These are phyloP conservation scores for Platanista minor DNA, from an alignment of 2,113 vertebrate genomes.

Conservation along the genomic window DNA sequence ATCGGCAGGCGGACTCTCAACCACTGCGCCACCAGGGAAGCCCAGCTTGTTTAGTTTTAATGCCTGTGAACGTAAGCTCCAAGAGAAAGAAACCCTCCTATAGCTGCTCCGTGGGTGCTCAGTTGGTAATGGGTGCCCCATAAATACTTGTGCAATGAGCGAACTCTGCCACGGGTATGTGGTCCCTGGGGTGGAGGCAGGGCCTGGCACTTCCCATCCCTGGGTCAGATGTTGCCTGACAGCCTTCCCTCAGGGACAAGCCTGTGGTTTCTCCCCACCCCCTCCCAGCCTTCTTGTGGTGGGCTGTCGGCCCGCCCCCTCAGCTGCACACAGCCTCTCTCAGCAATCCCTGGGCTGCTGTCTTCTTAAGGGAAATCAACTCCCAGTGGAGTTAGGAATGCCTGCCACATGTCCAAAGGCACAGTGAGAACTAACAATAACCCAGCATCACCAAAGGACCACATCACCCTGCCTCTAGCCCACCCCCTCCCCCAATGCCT, in stretches of 20 bases:
- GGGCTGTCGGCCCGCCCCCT: not conserved
- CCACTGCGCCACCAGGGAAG: too few relatives aligned
- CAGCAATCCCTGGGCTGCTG: not conserved
- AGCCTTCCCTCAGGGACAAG: not conserved
- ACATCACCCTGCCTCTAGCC: not conserved
- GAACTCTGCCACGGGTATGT: not conserved
- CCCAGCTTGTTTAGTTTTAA: not conserved
- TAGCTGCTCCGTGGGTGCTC: not conserved
- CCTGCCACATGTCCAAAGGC: not conserved
- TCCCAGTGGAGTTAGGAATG: not conserved
- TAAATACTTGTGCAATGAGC: not conserved
- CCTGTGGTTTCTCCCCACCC: not conserved
- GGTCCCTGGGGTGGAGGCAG: not conserved
- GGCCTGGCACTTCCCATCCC: not conserved
- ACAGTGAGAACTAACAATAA: not conserved
- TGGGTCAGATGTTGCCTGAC: not conserved
- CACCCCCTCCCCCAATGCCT: fast-evolving
- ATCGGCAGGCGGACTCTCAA: too few relatives aligned
- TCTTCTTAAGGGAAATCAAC: not conserved
- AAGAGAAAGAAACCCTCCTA: not conserved
- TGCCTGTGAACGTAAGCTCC: not conserved
- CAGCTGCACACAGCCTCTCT: not conserved
- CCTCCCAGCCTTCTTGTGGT: fast-evolving
- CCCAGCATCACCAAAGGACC: not conserved
- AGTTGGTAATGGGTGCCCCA: not conserved